Percentiles rank a stretch among this genome's conserved stretches.
Conservation (phyloP, 2,888 invertebrate genomes). For the Epicampocera succincta region DNA sequence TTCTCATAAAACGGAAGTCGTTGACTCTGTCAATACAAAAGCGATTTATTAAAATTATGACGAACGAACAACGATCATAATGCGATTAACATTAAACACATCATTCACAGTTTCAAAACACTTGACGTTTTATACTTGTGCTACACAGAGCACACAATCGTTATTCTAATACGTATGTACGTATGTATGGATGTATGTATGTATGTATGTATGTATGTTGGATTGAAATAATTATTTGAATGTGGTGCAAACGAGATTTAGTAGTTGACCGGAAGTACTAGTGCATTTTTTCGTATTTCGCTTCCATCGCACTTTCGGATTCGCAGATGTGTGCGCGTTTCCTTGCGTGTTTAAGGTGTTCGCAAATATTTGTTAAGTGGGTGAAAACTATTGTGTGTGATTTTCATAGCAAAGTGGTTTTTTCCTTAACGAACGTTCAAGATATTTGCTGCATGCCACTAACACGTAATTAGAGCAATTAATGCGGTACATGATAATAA, state of each 20-base stretch:
- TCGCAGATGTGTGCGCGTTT: background rate
- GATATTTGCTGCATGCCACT: constrained; percentile 23
- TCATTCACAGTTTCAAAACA: constrained; percentile 18
- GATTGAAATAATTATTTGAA: constrained; percentile 46
- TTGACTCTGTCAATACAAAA: constrained; percentile 74
- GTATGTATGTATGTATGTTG: no score
- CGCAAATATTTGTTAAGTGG: constrained; percentile 50
- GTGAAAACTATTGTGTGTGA: constrained; percentile 27
- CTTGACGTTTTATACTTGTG: constrained; percentile 3
- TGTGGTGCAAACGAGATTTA: constrained; percentile 46
- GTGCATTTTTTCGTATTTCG: constrained; percentile 43
- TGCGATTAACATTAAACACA: constrained; percentile 17
- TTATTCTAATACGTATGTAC: constrained; percentile 5
- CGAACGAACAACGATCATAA: constrained; percentile 39
- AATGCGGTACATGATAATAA: constrained; percentile 35
- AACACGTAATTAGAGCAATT: constrained; percentile 55
- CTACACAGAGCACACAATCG: background rate
- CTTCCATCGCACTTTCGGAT: background rate
- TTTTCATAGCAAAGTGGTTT: constrained; percentile 2
- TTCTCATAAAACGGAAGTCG: constrained; percentile 76
- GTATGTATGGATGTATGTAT: no score
- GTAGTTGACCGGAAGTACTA: constrained; percentile 67
- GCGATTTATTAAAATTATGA: constrained; percentile 60
- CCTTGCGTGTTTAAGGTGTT: constrained; percentile 35
- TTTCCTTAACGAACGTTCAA: background rate